Conservation (phyloP, 2,797 vertebrate species). For the Dryobates pubescens region DNA sequence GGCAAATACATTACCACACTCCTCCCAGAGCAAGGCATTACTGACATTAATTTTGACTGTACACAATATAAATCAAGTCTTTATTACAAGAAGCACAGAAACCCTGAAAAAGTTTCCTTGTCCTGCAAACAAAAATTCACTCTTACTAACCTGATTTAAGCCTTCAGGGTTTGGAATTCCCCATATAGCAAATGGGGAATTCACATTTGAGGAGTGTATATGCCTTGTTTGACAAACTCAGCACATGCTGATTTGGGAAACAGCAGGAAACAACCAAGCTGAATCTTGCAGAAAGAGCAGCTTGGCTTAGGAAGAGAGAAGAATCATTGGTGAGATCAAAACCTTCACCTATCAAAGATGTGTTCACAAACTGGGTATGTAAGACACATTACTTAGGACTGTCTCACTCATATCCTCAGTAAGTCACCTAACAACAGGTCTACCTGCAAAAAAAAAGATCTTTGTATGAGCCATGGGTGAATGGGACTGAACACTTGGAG, state of each 20-base stretch:
- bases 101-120: not conserved
- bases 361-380: not conserved
- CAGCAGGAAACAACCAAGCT: not conserved
- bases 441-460: not conserved
- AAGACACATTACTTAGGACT: not conserved
- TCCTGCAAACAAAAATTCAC: not conserved
- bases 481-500: not conserved
- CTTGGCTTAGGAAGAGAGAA: not conserved
- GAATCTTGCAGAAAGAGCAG: not conserved
- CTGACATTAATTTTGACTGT: not conserved
- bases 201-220: not conserved
- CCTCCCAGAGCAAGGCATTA: not conserved
- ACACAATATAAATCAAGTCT: not conserved
- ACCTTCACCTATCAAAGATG: not conserved
- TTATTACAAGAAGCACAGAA: not conserved
- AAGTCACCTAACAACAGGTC: not conserved
- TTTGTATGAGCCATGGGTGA: not conserved
- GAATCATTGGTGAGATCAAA: not conserved
- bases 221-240: not conserved
- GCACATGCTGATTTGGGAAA: not conserved
- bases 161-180: slow-evolving; percentile 21
- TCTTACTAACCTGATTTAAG: slow-evolving; percentile 20
- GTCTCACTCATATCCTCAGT: not conserved
- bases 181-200: not conserved
- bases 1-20: not conserved